These are phyloP conservation scores for Polydesmus complanatus DNA, from an alignment of 2,888 invertebrate species.

Conservation along the genomic window DNA sequence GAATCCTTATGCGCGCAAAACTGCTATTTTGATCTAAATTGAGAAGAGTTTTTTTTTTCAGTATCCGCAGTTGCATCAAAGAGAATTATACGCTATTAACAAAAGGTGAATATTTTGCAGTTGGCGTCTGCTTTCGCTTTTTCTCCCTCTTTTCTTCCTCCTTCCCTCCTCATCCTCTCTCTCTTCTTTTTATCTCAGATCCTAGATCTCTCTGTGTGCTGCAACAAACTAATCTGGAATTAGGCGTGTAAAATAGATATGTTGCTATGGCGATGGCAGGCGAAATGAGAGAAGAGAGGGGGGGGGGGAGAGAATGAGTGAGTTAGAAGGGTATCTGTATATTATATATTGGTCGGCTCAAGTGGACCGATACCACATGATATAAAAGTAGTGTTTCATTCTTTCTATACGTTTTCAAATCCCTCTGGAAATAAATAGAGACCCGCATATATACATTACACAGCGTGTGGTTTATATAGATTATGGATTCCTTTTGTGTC, in stretches of 20 bases:
- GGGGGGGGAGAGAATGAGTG: neutral
- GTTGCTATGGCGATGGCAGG: neutral
- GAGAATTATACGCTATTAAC: too few species aligned
- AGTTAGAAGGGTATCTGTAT: neutral
- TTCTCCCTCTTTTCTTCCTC: neutral
- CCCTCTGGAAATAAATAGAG: neutral
- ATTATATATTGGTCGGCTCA: neutral
- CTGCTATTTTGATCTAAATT: too few species aligned
- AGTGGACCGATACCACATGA: neutral
- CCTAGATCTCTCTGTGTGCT: too few species aligned
- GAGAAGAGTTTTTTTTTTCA: too few species aligned
- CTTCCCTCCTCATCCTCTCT: neutral
- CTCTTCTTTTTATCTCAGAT: neutral
- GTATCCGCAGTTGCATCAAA: too few species aligned
- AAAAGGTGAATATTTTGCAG: neutral
- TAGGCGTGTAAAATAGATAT: conserved; percentile 4
- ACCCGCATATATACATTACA: neutral
- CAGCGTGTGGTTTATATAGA: neutral
- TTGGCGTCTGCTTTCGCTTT: neutral
- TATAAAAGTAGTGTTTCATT: neutral
- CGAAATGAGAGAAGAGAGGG: neutral
- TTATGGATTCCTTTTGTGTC: neutral
- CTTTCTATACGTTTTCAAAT: neutral
- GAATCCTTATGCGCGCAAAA: too few species aligned
- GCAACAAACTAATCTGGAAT: neutral